Percentiles rank a stretch among this genome's conserved stretches.
Conservation (phyloP, 1,140 invertebrate species). For the Aphaenogaster ashmeadi region DNA sequence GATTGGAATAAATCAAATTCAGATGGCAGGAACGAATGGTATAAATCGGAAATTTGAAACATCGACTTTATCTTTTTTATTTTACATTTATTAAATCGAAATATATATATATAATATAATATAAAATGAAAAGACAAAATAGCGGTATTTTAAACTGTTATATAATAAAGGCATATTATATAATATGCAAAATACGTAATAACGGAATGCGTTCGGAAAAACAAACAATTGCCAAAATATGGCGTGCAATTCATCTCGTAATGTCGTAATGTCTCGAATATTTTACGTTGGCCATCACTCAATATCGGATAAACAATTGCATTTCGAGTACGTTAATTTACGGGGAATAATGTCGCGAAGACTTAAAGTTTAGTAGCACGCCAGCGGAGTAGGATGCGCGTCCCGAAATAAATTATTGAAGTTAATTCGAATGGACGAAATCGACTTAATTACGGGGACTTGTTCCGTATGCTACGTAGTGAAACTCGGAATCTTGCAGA, state of each 20-base stretch:
- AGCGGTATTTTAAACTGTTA: background rate
- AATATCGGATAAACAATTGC: background rate
- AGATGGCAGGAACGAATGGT: background rate
- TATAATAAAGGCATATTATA: background rate
- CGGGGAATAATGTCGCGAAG: background rate
- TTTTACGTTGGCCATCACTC: background rate
- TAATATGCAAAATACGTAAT: background rate
- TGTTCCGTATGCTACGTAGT: constrained; percentile 51
- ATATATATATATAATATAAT: background rate
- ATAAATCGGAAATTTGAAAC: constrained; percentile 12
- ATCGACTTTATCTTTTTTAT: background rate
- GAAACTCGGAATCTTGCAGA: constrained; percentile 54
- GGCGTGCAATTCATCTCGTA: background rate
- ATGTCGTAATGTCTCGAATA: background rate
- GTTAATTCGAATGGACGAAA: constrained; percentile 57
- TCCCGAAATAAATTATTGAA: constrained; percentile 53
- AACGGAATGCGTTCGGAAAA: background rate
- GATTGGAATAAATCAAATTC: constrained; percentile 32
- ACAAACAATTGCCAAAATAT: background rate
- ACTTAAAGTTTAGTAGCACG: background rate
- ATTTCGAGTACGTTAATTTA: background rate
- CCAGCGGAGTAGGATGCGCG: background rate
- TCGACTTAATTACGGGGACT: constrained; percentile 58
- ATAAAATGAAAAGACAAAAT: background rate
- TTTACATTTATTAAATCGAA: background rate